Evolutionary conservation across 2,888 invertebrate genomes (phyloP), one percentile per base, ranked within the genome.

Genomic region (Pegoplata infirma): DNA sequence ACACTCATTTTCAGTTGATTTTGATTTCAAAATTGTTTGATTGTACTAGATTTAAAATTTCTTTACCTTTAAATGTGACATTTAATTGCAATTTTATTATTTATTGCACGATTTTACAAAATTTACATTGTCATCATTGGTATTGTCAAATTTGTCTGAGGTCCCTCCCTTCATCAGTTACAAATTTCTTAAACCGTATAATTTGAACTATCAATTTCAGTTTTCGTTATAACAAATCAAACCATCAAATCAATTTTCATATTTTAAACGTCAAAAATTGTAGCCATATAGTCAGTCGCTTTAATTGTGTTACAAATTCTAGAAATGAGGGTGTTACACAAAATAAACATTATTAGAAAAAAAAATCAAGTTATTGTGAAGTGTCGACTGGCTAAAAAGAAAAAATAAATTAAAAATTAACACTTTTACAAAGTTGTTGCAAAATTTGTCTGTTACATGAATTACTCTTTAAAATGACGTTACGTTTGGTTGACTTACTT

Each of bases 401-500:
- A 12, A 23, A 46, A 32, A 16, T 32, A 63, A 71, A 64, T 16
- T 3, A 68, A 59, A 69, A 64, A 47, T 66, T 71, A 67, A 67
- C 64, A 49, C 71, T 63, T 63, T 36, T 44, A 67, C 55, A 19
- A 58, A 28, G 32, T 56, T 40, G 67, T 73, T 73, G 66, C 68
- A 59, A 68, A 73, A 59, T 64, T 46, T 61, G 53, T 12, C 21
- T 49, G 40, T 32, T 53, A 46, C 68, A 66, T 46, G 23, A 47
- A 59, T 49, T 67, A 53, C 32, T 67, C 56, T 28, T 32, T 0
- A 66, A 58, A 73, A 47, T 56, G n/a, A n/a, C 56, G 56, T 73
- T 73, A 56, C 58, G 14, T 64, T 51, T 44, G 28, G 25, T 19
- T 56, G 40, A 58, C 14, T 56, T n/a, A n/a, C n/a, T n/a, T n/a